These are phyloP conservation scores for Apistogramma diplotaenia DNA, from an alignment of 2,113 vertebrate species.

Conservation along the genomic window DNA sequence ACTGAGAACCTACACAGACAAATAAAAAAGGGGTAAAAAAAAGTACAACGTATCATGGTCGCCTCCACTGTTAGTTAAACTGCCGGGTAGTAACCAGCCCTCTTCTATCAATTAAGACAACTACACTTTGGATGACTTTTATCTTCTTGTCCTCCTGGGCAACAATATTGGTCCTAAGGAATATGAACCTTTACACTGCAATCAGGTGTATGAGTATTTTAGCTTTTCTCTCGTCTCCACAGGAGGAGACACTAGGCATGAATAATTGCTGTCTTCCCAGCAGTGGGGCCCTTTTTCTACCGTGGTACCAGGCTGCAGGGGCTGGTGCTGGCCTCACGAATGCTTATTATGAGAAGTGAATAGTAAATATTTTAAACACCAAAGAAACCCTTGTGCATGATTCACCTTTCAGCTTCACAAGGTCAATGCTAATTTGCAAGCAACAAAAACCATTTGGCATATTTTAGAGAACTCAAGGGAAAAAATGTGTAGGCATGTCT, in stretches of 20 bases:
- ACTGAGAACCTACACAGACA: no score
- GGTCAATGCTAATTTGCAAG: constrained; percentile 77
- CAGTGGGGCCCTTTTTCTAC: constrained; percentile 57
- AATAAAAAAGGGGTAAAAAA: not conserved
- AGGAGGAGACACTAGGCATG: constrained; percentile 56
- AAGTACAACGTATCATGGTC: not conserved
- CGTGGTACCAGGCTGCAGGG: constrained; percentile 47
- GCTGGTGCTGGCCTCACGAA: constrained; percentile 45
- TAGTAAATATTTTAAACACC: constrained; percentile 77
- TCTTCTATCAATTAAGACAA: not conserved
- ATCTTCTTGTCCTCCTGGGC: not conserved
- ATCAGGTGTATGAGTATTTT: constrained; percentile 23
- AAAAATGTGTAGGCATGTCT: not conserved
- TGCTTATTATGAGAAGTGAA: constrained; percentile 73
- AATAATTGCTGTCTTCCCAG: constrained; percentile 69
- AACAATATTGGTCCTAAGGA: constrained; percentile 19
- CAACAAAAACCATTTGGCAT: constrained; percentile 72
- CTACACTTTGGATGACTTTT: constrained; percentile 25
- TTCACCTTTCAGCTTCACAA: constrained; percentile 73
- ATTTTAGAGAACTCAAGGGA: constrained; percentile 46
- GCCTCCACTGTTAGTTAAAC: constrained; percentile 1
- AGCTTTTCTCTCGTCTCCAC: constrained; percentile 37
- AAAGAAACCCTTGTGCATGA: constrained; percentile 62
- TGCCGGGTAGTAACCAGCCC: not conserved
- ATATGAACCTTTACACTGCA: constrained; percentile 20